These are phyloP conservation scores for Acinonyx jubatus DNA, from an alignment of 2,113 vertebrate species.

Conservation along the genomic window DNA sequence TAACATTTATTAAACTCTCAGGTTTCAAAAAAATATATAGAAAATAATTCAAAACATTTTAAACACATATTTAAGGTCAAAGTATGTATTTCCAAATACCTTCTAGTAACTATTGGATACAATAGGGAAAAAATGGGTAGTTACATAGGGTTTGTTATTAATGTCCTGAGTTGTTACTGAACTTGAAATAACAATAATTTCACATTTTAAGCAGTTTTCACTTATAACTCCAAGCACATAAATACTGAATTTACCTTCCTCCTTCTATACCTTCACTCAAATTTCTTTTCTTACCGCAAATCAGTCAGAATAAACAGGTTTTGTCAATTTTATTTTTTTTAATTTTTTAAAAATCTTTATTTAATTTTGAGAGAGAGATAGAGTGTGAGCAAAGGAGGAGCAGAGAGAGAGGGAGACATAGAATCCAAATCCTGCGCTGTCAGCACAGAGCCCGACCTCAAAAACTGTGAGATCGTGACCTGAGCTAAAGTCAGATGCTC, in stretches of 20 bases:
- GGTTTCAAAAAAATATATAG: not conserved
- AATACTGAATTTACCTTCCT: not conserved
- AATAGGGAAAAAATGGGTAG: not conserved
- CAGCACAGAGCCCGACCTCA: too few relatives aligned
- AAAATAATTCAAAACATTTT: not conserved
- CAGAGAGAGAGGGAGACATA: too few relatives aligned
- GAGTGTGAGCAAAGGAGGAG: too few relatives aligned
- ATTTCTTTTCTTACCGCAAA: not conserved
- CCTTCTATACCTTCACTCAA: not conserved
- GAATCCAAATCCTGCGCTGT: too few relatives aligned
- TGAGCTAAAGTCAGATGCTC: too few relatives aligned
- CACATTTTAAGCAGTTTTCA: not conserved
- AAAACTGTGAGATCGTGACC: too few relatives aligned
- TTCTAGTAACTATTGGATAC: not conserved
- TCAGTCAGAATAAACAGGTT: not conserved
- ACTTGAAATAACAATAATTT: slow-evolving; percentile 31
- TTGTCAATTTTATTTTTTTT: not conserved
- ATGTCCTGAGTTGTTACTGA: not conserved
- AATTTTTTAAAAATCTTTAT: too few relatives aligned
- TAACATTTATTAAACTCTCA: not conserved
- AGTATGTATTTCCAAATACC: not conserved
- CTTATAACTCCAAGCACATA: not conserved
- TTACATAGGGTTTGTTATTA: not conserved
- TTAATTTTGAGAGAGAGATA: too few relatives aligned
- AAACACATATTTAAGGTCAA: not conserved